phyloP scores from a whole-genome alignment of 2,888 invertebrate species.

The Linnaemya vulpina region DNA sequence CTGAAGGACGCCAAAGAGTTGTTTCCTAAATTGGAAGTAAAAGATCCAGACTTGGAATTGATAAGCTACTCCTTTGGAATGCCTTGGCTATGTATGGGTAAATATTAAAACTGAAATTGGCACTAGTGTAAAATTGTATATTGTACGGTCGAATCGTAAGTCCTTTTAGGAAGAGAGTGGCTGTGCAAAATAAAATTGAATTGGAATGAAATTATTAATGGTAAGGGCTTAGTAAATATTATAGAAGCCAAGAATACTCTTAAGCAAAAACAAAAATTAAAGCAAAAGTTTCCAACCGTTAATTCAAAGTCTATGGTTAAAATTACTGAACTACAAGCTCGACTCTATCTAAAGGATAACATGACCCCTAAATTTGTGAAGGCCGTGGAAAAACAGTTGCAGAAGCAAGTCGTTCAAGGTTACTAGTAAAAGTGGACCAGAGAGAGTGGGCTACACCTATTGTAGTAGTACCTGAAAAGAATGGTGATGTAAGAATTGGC shows the following conservation, averaged over 20 bases:
- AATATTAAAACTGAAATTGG: background rate
- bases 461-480: too few relatives aligned
- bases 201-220: too few relatives aligned
- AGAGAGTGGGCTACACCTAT: conserved; percentile 77
- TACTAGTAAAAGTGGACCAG: background rate
- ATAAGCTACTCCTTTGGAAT: background rate
- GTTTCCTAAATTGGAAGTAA: background rate
- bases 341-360: background rate
- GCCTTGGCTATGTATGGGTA: background rate
- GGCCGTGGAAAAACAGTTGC: background rate
- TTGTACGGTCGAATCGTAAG: background rate
- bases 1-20: background rate
- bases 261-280: background rate
- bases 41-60: background rate
- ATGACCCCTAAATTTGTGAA: background rate
- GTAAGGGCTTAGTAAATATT: too few relatives aligned
- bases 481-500: conserved; percentile 74
- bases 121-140: background rate
- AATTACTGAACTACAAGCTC: background rate
- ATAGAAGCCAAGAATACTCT: too few relatives aligned
- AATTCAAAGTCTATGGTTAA: background rate
- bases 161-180: background rate
- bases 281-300: background rate
- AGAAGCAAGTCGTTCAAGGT: background rate
- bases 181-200: background rate